Percentiles rank a stretch among this genome's conserved stretches.
phyloP scores from a whole-genome alignment of 2,888 invertebrate genomes.

The Geotrupes spiniger region DNA sequence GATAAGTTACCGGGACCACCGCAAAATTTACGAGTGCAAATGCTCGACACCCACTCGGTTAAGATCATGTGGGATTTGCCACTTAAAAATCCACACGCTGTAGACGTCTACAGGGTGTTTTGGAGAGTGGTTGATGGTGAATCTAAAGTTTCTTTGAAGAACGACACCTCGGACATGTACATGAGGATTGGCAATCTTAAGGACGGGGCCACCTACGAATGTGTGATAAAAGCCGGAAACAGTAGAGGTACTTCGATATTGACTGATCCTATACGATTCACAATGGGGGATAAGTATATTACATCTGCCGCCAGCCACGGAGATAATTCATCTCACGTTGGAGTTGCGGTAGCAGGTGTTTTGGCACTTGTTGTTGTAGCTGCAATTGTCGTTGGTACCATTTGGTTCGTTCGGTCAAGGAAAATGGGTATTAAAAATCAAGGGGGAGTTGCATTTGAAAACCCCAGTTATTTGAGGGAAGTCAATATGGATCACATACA shows the following conservation, averaged over 20 bases:
- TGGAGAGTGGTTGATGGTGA: constrained; percentile 66
- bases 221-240: constrained; percentile 80
- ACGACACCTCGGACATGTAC: constrained; percentile 70
- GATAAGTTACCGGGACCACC: constrained; percentile 81
- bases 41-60: constrained; percentile 59
- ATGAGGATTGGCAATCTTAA: constrained; percentile 68
- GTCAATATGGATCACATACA: constrained; percentile 73
- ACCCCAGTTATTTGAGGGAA: constrained; percentile 78
- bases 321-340: constrained; percentile 54
- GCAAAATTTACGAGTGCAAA: constrained; percentile 59
- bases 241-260: constrained; percentile 71
- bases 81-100: constrained; percentile 75
- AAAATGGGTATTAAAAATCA: constrained; percentile 65
- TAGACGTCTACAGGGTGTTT: constrained; percentile 80
- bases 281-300: constrained; percentile 70
- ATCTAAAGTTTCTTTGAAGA: constrained; percentile 59
- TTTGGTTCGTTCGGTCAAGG: constrained; percentile 62
- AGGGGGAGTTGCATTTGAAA: constrained; percentile 79
- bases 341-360: constrained; percentile 63
- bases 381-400: constrained; percentile 60
- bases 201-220: constrained; percentile 73
- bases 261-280: constrained; percentile 71
- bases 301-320: constrained; percentile 65
- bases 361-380: constrained; percentile 62
- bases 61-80: constrained; percentile 74